Evolutionary conservation across 2,113 vertebrate species (phyloP), one percentile per base, ranked within the genome.

Genomic region (Silurus meridionalis): DNA sequence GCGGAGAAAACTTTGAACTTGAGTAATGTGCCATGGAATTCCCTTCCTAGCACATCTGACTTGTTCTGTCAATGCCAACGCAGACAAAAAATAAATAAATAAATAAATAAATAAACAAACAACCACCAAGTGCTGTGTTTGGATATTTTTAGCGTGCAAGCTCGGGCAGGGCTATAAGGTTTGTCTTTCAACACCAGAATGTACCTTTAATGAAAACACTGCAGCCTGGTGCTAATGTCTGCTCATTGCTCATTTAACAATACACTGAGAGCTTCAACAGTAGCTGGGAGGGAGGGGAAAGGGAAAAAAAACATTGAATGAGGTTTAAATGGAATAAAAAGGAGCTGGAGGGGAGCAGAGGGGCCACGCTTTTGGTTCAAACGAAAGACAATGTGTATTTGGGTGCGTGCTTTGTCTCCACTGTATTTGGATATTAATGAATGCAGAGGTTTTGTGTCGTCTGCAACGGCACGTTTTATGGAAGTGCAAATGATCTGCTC

Each of bases 401-500:
- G 53, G 67, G 79, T 9, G 2, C 15, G 21, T 78, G 84, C 87
- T 87, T 84, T 88, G 88, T 88, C 82, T 89, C 82, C 61, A 75
- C 57, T 69, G 79, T 89, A 90, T 89, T 61, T 89, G 78, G 89
- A 85, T 89, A 90, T 91, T 90, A 91, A 92, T 90, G 89, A 91
- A 91, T 85, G 79, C 80, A 77, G 66, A 72, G 87, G 83, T 90
- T 91, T 85, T 85, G 91, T 85, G 72, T 89, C 80, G 82, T 77
- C 57, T 17, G 79, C 80, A 77, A 88, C 83, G 82, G 46, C 67
- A 80, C 60, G 66, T 87, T 88, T 89, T 85, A 90, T 88, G 88
- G 90, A 89, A 90, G 90, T 90, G 90, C 89, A 91, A 91, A 92
- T 91, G 83, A 91, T 90, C 87, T 64, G 83, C 89, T 83, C 87